These are phyloP conservation scores for Solenopsis invicta DNA, from an alignment of 1,140 invertebrate species.

Conservation along the genomic window DNA sequence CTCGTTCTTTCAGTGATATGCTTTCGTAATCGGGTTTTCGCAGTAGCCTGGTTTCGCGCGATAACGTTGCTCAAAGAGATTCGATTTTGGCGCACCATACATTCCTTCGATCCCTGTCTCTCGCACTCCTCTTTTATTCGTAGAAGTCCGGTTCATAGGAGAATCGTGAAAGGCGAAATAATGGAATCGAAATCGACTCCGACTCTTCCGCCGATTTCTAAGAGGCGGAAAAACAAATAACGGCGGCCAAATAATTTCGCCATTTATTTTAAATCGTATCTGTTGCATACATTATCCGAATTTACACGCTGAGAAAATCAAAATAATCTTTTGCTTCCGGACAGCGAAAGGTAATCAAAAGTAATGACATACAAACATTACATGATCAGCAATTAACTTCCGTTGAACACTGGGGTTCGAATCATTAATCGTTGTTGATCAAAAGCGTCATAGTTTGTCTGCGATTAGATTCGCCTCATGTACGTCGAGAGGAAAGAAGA, in stretches of 20 bases:
- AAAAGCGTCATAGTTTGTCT: neutral
- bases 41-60: constrained; percentile 31
- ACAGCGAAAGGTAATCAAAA: neutral
- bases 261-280: neutral
- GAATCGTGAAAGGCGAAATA: neutral
- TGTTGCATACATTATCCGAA: neutral
- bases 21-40: constrained; percentile 9
- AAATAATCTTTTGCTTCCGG: neutral
- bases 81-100: constrained; percentile 37
- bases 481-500: neutral
- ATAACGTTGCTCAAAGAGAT: constrained; percentile 61
- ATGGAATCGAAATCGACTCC: constrained; percentile 29
- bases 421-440: neutral
- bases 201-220: neutral
- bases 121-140: constrained; percentile 26
- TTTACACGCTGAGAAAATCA: neutral
- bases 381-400: neutral
- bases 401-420: too few relatives aligned
- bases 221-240: neutral
- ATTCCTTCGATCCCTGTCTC: constrained; percentile 41
- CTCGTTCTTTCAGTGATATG: constrained; percentile 3
- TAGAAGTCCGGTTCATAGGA: neutral
- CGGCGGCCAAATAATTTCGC: too few relatives aligned
- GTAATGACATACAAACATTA: neutral
- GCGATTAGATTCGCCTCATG: constrained; percentile 18